Percentiles rank a stretch among this genome's conserved stretches.
These are phyloP conservation scores for Lipotes vexillifer DNA, from an alignment of 2,113 vertebrate genomes.

Conservation along the genomic window DNA sequence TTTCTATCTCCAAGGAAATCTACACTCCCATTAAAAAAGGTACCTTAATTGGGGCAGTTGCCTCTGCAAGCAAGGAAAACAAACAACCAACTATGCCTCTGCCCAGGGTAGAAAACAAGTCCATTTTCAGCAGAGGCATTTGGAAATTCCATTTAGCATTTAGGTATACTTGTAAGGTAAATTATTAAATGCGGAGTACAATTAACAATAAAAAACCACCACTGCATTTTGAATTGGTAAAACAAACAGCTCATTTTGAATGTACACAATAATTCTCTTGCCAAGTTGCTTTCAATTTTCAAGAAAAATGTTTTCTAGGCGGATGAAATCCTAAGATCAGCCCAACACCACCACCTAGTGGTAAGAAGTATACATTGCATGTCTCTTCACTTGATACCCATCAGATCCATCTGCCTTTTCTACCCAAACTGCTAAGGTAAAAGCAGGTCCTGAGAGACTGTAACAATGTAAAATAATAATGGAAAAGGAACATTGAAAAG, in stretches of 20 bases:
- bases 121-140: neutral
- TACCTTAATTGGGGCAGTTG: neutral
- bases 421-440: neutral
- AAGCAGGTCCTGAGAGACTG: neutral
- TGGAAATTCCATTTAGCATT: conserved; percentile 17
- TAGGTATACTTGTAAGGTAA: conserved; percentile 26
- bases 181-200: neutral
- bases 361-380: neutral
- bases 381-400: neutral
- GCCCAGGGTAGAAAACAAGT: neutral
- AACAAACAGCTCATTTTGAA: conserved; percentile 39
- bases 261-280: conserved; percentile 26
- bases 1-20: neutral
- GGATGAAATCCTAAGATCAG: neutral
- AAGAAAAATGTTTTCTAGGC: neutral
- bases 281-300: conserved; percentile 48
- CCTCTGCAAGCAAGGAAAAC: neutral
- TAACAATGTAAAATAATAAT: neutral
- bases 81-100: neutral
- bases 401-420: neutral
- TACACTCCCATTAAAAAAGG: neutral
- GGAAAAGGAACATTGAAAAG: neutral
- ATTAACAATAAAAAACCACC: conserved; percentile 26
- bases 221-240: conserved; percentile 42
- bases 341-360: conserved; percentile 57